These are phyloP conservation scores for Cheilosia variabilis DNA, from an alignment of 2,888 invertebrate species.

Conservation along the genomic window DNA sequence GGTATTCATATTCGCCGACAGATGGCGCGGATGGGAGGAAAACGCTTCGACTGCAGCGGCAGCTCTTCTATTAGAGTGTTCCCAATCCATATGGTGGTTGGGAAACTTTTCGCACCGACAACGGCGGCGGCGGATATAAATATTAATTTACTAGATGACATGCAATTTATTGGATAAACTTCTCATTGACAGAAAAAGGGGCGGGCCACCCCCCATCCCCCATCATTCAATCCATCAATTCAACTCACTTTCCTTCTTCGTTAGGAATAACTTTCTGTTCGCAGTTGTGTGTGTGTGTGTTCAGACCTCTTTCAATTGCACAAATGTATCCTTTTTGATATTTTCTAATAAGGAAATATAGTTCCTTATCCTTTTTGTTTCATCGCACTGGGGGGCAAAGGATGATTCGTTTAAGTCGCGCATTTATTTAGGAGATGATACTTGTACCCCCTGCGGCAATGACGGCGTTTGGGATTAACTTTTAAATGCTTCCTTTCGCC, in stretches of 20 bases:
- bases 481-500: constrained; percentile 12
- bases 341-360: no score
- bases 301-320: constrained; percentile 29
- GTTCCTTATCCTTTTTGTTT: constrained; percentile 15
- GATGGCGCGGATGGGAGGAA: background rate
- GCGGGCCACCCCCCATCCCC: background rate
- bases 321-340: constrained; percentile 16
- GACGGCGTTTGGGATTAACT: constrained; percentile 26
- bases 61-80: constrained; percentile 23
- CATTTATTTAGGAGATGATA: constrained; percentile 13
- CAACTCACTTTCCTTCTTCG: constrained; percentile 17
- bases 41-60: constrained; percentile 2
- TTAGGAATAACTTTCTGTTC: constrained; percentile 8
- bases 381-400: constrained; percentile 1
- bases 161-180: constrained; percentile 63
- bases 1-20: constrained; percentile 28
- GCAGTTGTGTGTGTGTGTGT: constrained; percentile 17
- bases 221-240: constrained; percentile 11
- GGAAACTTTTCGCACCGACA: constrained; percentile 36
- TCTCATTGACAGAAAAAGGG: constrained; percentile 20
- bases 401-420: constrained; percentile 46
- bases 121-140: constrained; percentile 18
- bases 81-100: constrained; percentile 12
- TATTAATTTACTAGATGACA: constrained; percentile 56
- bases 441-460: constrained; percentile 9